Evolutionary conservation across 1,140 invertebrate species (phyloP).

Genomic region (Gonioctena quinquepunctata): DNA sequence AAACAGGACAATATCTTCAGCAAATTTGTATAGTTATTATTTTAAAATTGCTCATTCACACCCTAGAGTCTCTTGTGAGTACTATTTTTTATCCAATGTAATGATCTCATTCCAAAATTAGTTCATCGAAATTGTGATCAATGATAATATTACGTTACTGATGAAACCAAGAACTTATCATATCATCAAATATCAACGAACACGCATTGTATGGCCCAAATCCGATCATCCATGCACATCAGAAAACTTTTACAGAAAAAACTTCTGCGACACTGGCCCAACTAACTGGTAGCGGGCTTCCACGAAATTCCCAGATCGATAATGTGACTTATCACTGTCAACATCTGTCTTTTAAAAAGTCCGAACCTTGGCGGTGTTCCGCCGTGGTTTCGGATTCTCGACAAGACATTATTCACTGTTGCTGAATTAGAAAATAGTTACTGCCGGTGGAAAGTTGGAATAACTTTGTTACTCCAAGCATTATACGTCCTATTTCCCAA

Average conservation of each 20-base stretch:
- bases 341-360: conserved; percentile 45
- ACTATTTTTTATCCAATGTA: too few species aligned
- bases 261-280: conserved; percentile 7
- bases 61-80: too few species aligned
- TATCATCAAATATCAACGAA: too few species aligned
- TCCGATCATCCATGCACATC: too few species aligned
- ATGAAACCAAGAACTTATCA: too few species aligned
- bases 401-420: conserved; percentile 39
- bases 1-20: too few species aligned
- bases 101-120: too few species aligned
- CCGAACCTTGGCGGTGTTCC: conserved; percentile 16
- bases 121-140: too few species aligned
- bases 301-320: conserved; percentile 20
- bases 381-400: conserved; percentile 27
- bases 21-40: too few species aligned
- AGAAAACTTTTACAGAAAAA: conserved; percentile 3
- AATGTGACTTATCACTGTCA: conserved; percentile 16
- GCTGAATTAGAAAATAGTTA: conserved; percentile 43
- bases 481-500: neutral
- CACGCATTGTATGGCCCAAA: too few species aligned
- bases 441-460: neutral
- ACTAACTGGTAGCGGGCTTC: conserved; percentile 20
- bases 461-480: neutral
- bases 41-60: too few species aligned
- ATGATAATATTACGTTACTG: too few species aligned